Base-by-base conservation (phyloP, 2,113 vertebrate genomes). In the Tichodroma muraria region DNA sequence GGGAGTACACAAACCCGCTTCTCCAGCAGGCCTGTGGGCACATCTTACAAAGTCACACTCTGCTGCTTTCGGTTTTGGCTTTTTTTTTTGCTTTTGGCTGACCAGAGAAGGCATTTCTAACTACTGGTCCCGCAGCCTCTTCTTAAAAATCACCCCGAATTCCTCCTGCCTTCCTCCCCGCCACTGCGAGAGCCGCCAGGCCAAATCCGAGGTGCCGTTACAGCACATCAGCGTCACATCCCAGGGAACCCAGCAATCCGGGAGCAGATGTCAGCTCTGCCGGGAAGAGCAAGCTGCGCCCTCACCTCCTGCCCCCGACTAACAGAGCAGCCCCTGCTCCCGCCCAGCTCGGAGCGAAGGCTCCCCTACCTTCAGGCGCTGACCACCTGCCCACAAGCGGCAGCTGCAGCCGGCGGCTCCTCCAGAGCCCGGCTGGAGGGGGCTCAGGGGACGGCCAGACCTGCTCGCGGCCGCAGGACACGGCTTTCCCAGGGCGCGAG, bases 181-280 rank as follows among this genome's bases (percentile, higher is more conserved):
- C 42, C 19, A 10, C 35, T 8, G 37, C 4, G 0, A 24, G 25
- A 40, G 23, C 37, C 25, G 3, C 22, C 11, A 13, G 68, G 44
- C 38, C 72, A 13, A 52, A 53, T 6, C 11, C 82, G 15, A 10
- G 6, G 1, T 1, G 15, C 42, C 11, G 1, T 7, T 31, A 31
- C 0, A 7, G 12, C 73, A 10, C 53, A n/a, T 3, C n/a, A 11
- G n/a, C 4, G 27, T 13, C 23, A 2, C 10, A 5, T 12, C 37
- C 17, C 45, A 4, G 23, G n/a, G 28, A 64, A 21, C 7, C 1
- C 8, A 33, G 40, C 44, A 53, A 13, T 22, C 1, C 4, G 18
- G 56, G 79, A 76, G 66, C 13, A 3, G 9, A 15, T 25, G 5
- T 5, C 49, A 49, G 50, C 59, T 33, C 44, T n/a, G 49, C 38